Evolutionary conservation across 2,113 vertebrate species (phyloP).

Genomic region (Fregetta grallaria): DNA sequence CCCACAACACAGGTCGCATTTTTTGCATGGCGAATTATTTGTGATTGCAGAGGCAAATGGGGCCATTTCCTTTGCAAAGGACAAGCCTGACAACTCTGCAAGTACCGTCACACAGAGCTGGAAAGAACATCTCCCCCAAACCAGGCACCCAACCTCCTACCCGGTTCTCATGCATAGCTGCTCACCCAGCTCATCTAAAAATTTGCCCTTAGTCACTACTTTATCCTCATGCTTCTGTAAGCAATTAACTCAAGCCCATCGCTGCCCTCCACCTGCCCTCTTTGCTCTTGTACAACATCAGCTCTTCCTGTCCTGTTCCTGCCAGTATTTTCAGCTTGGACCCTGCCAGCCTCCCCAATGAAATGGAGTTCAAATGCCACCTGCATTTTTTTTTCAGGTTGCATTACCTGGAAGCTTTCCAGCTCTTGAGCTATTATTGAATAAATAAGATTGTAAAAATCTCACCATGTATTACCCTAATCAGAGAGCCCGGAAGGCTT

Average conservation of each 20-base stretch:
- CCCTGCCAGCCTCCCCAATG: neutral
- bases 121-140: neutral
- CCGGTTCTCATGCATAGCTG: conserved; percentile 15
- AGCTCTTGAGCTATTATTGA: conserved; percentile 36
- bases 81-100: neutral
- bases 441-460: conserved; percentile 68
- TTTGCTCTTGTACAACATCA: conserved; percentile 9
- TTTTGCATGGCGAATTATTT: rapidly evolving
- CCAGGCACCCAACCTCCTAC: neutral
- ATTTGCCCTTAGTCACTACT: conserved; percentile 51
- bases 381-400: neutral
- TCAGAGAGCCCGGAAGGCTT: conserved; percentile 57
- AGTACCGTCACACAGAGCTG: neutral
- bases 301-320: conserved; percentile 29
- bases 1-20: neutral
- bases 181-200: conserved; percentile 15
- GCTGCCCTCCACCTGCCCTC: conserved; percentile 44
- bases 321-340: neutral
- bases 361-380: conserved; percentile 11
- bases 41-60: neutral
- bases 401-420: conserved; percentile 51
- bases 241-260: conserved; percentile 39
- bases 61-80: neutral
- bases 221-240: conserved; percentile 45
- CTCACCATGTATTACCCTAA: conserved; percentile 63